A percentile compares a stretch with the other conserved stretches of the same genome.
Evolutionary conservation across 2,113 vertebrate genomes (phyloP).

Genomic region (Sinosuthora webbiana): DNA sequence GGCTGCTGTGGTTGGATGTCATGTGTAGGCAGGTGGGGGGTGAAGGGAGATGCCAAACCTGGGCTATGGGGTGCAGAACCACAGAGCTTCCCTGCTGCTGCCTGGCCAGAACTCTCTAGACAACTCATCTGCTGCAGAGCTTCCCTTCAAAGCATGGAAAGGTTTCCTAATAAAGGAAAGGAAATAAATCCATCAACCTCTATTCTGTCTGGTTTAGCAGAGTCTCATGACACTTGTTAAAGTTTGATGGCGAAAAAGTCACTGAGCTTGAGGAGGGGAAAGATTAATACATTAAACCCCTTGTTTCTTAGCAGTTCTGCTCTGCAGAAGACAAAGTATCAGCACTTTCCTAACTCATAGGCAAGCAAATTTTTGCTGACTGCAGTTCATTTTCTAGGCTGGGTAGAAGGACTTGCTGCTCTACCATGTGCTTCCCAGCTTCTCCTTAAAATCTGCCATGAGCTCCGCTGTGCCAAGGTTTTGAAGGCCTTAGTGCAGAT

Average conservation of each 20-base stretch:
- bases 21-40: not conserved
- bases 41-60: not conserved
- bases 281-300: not conserved
- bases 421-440: not conserved
- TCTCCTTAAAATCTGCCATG: not conserved
- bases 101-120: not conserved
- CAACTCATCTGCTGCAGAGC: not conserved
- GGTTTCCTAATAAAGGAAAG: not conserved
- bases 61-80: not conserved
- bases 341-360: not conserved
- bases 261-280: not conserved
- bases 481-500: not conserved
- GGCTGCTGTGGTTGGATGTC: not conserved
- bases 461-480: not conserved
- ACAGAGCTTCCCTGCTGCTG: fast-evolving
- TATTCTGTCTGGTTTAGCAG: not conserved
- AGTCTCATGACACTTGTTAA: not conserved
- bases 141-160: not conserved
- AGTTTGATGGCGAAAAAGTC: not conserved
- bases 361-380: not conserved
- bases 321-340: not conserved
- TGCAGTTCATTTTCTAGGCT: not conserved
- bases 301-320: not conserved
- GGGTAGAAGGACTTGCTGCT: not conserved
- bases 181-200: not conserved